A percentile compares a stretch with the other conserved stretches of the same genome.
Conservation (phyloP, 2,113 vertebrate species). For the Petroica traversi region DNA sequence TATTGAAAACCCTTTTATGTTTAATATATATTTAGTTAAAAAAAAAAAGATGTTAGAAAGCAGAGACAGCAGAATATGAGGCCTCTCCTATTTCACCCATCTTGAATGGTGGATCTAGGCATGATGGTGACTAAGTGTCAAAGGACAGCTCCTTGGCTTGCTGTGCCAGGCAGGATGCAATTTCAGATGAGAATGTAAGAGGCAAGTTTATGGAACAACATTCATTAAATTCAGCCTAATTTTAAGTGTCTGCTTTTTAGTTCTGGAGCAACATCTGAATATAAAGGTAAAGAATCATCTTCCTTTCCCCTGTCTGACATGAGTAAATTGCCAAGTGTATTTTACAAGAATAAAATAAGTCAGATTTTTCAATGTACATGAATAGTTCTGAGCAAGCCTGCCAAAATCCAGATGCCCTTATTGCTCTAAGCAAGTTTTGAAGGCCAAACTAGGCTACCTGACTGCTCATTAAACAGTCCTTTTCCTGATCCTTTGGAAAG, state of each 20-base stretch:
- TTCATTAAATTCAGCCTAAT: background rate
- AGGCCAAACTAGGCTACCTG: background rate
- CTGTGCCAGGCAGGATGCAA: background rate
- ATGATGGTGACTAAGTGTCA: background rate
- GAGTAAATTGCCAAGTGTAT: background rate
- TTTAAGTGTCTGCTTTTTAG: background rate
- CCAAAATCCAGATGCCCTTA: background rate
- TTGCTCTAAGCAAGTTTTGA: background rate
- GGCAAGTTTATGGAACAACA: background rate
- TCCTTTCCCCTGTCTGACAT: background rate
- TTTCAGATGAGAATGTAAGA: background rate
- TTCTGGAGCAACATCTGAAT: background rate
- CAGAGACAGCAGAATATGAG: background rate
- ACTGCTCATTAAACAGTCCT: slow-evolving; percentile 11
- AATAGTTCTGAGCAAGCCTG: background rate
- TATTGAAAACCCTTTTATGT: background rate
- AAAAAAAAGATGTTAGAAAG: background rate
- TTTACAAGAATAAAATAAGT: slow-evolving; percentile 16
- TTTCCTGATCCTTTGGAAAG: slow-evolving; percentile 8
- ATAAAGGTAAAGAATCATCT: background rate
- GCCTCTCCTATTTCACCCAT: background rate
- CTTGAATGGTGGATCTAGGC: background rate
- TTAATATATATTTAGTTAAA: background rate
- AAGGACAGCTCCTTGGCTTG: background rate
- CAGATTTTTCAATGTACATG: background rate